A percentile compares a stretch with the other conserved stretches of the same genome.
Conservation (phyloP, 2,113 vertebrate genomes). For the Lucifuga dentata region DNA sequence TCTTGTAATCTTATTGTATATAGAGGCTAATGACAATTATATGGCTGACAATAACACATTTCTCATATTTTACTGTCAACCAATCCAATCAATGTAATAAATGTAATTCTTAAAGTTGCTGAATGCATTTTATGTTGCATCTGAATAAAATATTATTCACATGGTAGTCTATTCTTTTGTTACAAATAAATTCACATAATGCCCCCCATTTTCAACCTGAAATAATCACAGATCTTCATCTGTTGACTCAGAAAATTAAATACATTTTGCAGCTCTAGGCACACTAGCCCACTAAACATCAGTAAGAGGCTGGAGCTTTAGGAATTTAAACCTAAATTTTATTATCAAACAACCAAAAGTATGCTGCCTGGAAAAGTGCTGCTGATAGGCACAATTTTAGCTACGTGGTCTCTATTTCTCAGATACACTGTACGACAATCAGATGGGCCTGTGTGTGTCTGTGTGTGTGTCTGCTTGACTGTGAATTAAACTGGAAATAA, state of each 20-base stretch:
- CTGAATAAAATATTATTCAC: conserved; percentile 34
- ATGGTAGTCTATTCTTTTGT: background rate
- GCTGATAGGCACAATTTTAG: no score
- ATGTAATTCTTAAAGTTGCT: conserved; percentile 35
- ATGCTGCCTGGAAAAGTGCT: no score
- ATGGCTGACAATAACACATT: conserved; percentile 11
- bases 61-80: conserved; percentile 20
- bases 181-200: background rate
- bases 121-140: conserved; percentile 31
- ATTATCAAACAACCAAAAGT: conserved; percentile 7
- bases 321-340: background rate
- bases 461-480: no score
- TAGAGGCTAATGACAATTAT: conserved; percentile 14
- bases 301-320: background rate
- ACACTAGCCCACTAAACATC: background rate
- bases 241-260: conserved; percentile 1
- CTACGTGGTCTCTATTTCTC: background rate
- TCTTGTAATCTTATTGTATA: conserved; percentile 34
- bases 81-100: conserved; percentile 46
- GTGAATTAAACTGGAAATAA: no score
- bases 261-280: background rate
- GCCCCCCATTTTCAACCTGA: background rate
- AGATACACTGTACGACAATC: background rate
- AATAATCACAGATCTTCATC: background rate
- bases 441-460: no score